These are phyloP conservation scores for Sitobion miscanthi DNA, from an alignment of 1,140 invertebrate species.

Conservation along the genomic window DNA sequence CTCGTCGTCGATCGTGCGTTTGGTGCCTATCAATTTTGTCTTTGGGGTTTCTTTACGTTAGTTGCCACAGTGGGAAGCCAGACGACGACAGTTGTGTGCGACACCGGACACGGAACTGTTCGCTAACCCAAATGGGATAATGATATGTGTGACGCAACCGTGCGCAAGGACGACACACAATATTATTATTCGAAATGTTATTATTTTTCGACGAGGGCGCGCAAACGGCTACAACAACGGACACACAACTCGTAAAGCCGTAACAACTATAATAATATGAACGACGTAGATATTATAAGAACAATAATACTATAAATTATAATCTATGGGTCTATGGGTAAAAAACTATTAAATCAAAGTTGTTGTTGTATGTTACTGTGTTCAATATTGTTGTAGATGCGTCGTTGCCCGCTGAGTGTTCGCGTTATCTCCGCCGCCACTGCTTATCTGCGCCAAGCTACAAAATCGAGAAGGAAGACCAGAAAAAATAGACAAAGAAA, in stretches of 20 bases:
- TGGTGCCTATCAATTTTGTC: neutral
- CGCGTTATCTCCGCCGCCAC: neutral
- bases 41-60: neutral
- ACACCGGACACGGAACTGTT: neutral
- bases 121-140: neutral
- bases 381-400: neutral
- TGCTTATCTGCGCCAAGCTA: neutral
- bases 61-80: neutral
- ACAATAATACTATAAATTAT: too few relatives aligned
- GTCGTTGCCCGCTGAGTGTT: neutral
- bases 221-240: neutral
- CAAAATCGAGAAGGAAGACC: neutral
- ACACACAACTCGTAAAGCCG: neutral
- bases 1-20: neutral
- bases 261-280: neutral
- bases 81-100: neutral
- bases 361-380: neutral
- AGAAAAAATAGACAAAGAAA: neutral
- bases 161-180: neutral
- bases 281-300: neutral
- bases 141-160: neutral
- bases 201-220: neutral
- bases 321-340: neutral
- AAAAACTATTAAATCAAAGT: neutral
- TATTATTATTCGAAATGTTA: neutral